phyloP scores from a whole-genome alignment of 2,888 invertebrate genomes.

The Caenorhabditis panamensis region DNA sequence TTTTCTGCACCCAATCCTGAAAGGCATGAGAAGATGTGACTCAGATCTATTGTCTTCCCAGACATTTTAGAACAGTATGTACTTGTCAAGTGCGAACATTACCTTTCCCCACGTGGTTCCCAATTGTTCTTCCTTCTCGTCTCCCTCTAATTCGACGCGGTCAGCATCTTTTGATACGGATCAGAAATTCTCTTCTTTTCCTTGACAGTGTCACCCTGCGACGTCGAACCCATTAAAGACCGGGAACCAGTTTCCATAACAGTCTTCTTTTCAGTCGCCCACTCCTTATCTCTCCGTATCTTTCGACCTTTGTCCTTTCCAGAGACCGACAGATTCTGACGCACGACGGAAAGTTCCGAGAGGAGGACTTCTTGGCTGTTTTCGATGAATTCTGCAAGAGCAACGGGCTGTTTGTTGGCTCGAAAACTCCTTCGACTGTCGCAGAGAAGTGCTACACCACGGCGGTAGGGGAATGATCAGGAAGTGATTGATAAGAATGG shows the following conservation, averaged over 20 bases:
- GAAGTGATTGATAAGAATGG: slow-evolving; percentile 24
- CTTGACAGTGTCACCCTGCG: no score
- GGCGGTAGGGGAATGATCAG: slow-evolving; percentile 24
- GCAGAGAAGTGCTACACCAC: slow-evolving; percentile 59
- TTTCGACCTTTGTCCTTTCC: slow-evolving; percentile 5
- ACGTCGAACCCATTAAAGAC: no score
- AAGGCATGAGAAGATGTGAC: no score
- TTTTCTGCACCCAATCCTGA: no score
- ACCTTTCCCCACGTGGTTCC: slow-evolving; percentile 6
- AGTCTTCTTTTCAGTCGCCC: not conserved
- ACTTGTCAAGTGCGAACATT: slow-evolving; percentile 4
- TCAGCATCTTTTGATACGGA: slow-evolving; percentile 34
- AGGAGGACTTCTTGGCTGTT: slow-evolving; percentile 51
- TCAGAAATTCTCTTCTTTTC: slow-evolving; percentile 2
- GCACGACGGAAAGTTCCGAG: slow-evolving; percentile 60
- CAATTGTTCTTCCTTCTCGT: not conserved
- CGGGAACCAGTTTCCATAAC: slow-evolving; percentile 1
- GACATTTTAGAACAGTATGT: no score
- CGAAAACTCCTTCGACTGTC: slow-evolving; percentile 43
- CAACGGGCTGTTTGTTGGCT: slow-evolving; percentile 32
- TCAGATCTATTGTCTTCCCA: no score
- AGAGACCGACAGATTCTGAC: slow-evolving; percentile 60
- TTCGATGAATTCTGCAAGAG: slow-evolving; percentile 55
- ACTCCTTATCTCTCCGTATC: not conserved
- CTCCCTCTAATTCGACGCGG: slow-evolving; percentile 8